Evolutionary conservation across 2,888 invertebrate genomes (phyloP).

Genomic region (Hetaerina titia): DNA sequence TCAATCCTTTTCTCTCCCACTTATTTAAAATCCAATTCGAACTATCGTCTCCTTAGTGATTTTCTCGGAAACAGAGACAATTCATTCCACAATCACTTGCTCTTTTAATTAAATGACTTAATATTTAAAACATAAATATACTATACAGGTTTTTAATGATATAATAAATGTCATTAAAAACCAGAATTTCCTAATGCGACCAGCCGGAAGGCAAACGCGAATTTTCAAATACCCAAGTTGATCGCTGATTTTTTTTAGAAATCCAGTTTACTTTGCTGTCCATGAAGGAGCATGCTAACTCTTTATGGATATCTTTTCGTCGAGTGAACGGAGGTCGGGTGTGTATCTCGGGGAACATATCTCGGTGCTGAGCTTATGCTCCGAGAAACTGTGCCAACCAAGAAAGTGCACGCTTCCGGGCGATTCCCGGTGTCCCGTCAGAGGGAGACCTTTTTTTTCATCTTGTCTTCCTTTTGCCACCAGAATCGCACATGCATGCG

Average conservation of each 20-base stretch:
- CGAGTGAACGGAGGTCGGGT: neutral
- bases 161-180: neutral
- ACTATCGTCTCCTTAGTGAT: too few species aligned
- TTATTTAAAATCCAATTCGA: too few species aligned
- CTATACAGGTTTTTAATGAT: too few species aligned
- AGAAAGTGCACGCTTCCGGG: neutral
- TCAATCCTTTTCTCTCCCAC: too few species aligned
- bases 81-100: too few species aligned
- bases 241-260: neutral
- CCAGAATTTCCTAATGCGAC: neutral
- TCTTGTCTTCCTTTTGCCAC: neutral
- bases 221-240: neutral
- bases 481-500: neutral
- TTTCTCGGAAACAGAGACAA: too few species aligned
- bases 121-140: too few species aligned
- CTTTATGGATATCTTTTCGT: neutral
- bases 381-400: neutral
- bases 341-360: neutral
- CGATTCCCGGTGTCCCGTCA: neutral
- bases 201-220: neutral
- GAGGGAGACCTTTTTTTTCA: neutral
- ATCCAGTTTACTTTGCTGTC: neutral
- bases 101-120: too few species aligned
- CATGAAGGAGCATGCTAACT: neutral
- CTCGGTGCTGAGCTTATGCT: neutral